Evolutionary conservation across 2,797 vertebrate genomes (phyloP), one percentile per base, ranked within the genome.

Genomic region (Sylvilagus floridanus): DNA sequence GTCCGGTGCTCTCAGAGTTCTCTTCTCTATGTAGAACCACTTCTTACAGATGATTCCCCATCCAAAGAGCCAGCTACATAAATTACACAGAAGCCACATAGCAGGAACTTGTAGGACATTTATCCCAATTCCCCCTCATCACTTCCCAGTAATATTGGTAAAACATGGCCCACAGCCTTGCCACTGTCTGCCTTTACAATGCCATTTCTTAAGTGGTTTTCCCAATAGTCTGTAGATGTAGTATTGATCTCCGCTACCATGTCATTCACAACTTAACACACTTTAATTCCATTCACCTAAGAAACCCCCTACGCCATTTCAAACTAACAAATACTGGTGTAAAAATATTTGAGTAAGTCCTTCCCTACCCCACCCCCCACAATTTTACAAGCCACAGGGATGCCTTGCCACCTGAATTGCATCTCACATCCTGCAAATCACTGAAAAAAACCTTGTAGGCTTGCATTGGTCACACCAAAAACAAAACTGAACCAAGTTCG

Each of bases 51-150:
- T n/a, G 60, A 76, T 12, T 60, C 32, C 22, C 87, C 57, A 35
- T 66, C 60, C 76, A 79, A 89, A 76, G n/a, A 84, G 63, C 22
- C 42, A 60, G 50, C 17, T 72, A 7, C 75, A 7, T 86, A 89
- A 90, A 90, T 93, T 22, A 96, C 57, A 93, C 90, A 95, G 73
- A 93, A 97, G 47, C 71, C 88, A 94, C 42, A 71, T 30, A 32
- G 35, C 50, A 92, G 76, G 28, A 85, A 47, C 72, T 84, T 21
- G 47, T 60, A 72, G 57, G 63, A 30, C 54, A 75, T 68, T 72
- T 63, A 81, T 69, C 52, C n/a, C 88, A 87, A 60, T 84, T 28
- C 54, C 90, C 96, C 92, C 87, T 72, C 68, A 68, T 60, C 6
- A 12, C 28, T 62, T 88, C 86, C 66, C 21, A 5, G 28, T 52